Base-by-base conservation (phyloP, 2,888 invertebrate genomes). In the Aradus depressus region DNA sequence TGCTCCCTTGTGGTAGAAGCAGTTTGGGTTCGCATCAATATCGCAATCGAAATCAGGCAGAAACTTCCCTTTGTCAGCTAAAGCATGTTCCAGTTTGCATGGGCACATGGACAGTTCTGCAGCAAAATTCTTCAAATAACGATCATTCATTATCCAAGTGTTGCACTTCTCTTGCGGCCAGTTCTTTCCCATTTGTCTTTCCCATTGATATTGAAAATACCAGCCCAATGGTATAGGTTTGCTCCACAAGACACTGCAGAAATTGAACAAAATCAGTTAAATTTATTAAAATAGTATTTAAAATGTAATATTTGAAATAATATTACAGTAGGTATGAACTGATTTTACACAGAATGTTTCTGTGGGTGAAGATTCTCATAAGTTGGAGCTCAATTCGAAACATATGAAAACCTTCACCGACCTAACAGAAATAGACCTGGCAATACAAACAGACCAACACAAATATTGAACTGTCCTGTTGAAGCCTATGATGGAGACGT, bases 181-280 rank as follows among this genome's bases (percentile, higher is more conserved):
- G 51, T 80, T 76, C 4, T 67, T 65, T 0, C 96, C 96, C 61
- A 84, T 79, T 42, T 77, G 66, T 16, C 79, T 72, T 64, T 86
- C 81, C 93, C 93, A 95, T 67, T 92, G 91, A 0, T 84, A 80
- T 0, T 77, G 78, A 65, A 92, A 91, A 66, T 93, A 95, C 93
- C 93, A 95, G 1, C 76, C 90, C 10, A 95, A 70, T 2, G 95
- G 93, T 57, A 95, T 84, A 0, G 93, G 91, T 52, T 82, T 77
- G 63, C 90, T 90, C 93, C 93, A 95, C 10, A 95, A 72, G 0
- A 84, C 74, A 1, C 77, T 76, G 52, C 48, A 55, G 55, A 26
- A 45, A 14, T 21, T 37, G 8, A 37, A 42, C 31, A 44, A 44
- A 44, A 37, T 5, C n/a, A n/a, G n/a, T n/a, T n/a, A n/a, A n/a